phyloP scores from a whole-genome alignment of 2,888 invertebrate genomes.

The Tetrapedia diversipes region DNA sequence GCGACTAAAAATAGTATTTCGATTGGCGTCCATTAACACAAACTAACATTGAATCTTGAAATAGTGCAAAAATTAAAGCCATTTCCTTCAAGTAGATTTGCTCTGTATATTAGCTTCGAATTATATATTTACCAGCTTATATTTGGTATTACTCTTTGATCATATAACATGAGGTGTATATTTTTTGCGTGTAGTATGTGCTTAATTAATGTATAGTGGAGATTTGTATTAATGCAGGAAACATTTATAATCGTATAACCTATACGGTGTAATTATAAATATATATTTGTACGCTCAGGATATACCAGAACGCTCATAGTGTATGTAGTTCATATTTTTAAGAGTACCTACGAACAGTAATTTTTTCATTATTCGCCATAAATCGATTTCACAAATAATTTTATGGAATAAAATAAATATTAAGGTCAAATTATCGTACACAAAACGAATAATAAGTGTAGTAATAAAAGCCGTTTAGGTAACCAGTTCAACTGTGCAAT shows the following conservation, averaged over 20 bases:
- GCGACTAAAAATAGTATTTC: conserved; percentile 26
- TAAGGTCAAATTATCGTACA: background rate
- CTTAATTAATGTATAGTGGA: too few relatives aligned
- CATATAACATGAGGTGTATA: too few relatives aligned
- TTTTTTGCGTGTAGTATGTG: too few relatives aligned
- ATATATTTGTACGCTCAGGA: too few relatives aligned
- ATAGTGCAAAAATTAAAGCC: conserved; percentile 3
- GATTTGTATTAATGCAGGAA: too few relatives aligned
- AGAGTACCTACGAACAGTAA: background rate
- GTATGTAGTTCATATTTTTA: background rate
- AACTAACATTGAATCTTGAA: conserved; percentile 3
- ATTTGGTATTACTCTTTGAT: too few relatives aligned
- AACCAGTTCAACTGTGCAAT: conserved; percentile 2
- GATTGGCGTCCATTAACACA: conserved; percentile 12
- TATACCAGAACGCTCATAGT: too few relatives aligned
- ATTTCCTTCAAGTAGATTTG: background rate
- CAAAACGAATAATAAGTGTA: background rate
- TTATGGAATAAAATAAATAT: background rate
- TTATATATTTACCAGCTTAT: too few relatives aligned
- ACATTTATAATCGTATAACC: too few relatives aligned
- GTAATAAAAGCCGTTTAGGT: conserved; percentile 15
- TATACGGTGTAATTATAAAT: too few relatives aligned
- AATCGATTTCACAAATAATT: too few relatives aligned
- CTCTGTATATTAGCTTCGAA: background rate
- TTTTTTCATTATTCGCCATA: background rate